Evolutionary conservation across 2,113 vertebrate species (phyloP).

Genomic region (Murina feae): DNA sequence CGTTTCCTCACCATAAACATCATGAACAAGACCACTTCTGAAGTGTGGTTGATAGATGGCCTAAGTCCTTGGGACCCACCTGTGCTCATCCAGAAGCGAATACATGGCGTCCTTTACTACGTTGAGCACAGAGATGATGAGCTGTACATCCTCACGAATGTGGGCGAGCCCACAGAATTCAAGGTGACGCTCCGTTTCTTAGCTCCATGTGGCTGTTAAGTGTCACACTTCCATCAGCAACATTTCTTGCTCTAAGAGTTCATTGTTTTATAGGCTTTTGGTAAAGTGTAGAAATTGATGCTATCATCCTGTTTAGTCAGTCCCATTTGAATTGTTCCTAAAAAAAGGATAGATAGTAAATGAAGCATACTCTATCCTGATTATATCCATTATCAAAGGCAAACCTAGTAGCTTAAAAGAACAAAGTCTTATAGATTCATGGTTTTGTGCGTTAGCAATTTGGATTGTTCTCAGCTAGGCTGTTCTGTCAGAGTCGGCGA

Average conservation of each 20-base stretch:
- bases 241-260: not conserved
- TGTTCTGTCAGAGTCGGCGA: not conserved
- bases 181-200: slow-evolving; percentile 75
- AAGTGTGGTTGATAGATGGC: slow-evolving; percentile 89
- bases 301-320: not conserved
- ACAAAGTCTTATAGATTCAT: not conserved
- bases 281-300: not conserved
- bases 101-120: slow-evolving; percentile 88
- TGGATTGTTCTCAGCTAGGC: not conserved
- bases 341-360: not conserved
- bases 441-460: not conserved
- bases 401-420: not conserved
- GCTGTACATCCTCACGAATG: slow-evolving; percentile 91
- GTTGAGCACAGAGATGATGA: slow-evolving; percentile 87
- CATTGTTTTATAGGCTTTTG: not conserved
- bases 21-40: slow-evolving; percentile 91
- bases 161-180: slow-evolving; percentile 89
- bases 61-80: slow-evolving; percentile 80
- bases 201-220: not conserved
- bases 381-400: not conserved
- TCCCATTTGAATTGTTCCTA: not conserved
- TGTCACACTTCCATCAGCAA: not conserved
- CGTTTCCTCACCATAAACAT: slow-evolving; percentile 91
- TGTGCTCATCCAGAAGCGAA: slow-evolving; percentile 86
- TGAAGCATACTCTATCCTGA: not conserved